Conservation (phyloP, 2,888 invertebrate species). For the Euzetes globulus region DNA sequence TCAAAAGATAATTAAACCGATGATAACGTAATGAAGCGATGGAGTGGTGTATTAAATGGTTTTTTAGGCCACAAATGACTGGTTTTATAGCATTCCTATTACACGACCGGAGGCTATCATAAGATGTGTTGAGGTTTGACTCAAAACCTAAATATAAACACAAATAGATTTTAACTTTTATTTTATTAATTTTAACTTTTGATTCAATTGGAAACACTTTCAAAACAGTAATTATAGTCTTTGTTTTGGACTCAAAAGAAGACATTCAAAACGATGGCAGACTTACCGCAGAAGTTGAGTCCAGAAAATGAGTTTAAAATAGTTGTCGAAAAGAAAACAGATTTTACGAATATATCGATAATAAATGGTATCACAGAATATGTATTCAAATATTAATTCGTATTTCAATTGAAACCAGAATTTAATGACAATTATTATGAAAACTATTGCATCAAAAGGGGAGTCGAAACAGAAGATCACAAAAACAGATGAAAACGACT, state of each 20-base stretch:
- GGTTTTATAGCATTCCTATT: slow-evolving; percentile 18
- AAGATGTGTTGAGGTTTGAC: background rate
- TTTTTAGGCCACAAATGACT: slow-evolving; percentile 19
- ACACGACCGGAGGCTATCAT: slow-evolving; percentile 5
- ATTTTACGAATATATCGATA: no score
- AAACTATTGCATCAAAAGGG: no score
- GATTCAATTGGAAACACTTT: background rate
- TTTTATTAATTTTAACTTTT: background rate
- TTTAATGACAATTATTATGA: no score
- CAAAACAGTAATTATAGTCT: background rate
- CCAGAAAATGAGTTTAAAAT: background rate
- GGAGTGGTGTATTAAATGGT: slow-evolving; percentile 2
- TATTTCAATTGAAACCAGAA: no score
- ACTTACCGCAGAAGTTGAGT: background rate
- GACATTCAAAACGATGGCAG: background rate
- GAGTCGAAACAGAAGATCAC: no score
- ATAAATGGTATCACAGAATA: no score
- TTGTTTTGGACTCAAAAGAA: background rate
- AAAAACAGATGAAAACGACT: no score
- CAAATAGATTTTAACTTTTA: no score
- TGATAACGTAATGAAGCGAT: slow-evolving; percentile 15
- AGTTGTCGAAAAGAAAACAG: background rate
- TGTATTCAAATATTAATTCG: no score
- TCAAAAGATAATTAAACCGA: background rate
- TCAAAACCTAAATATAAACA: slow-evolving; percentile 1